Evolutionary conservation across 1,140 invertebrate species (phyloP).

Genomic region (Armadillidium nasatum): DNA sequence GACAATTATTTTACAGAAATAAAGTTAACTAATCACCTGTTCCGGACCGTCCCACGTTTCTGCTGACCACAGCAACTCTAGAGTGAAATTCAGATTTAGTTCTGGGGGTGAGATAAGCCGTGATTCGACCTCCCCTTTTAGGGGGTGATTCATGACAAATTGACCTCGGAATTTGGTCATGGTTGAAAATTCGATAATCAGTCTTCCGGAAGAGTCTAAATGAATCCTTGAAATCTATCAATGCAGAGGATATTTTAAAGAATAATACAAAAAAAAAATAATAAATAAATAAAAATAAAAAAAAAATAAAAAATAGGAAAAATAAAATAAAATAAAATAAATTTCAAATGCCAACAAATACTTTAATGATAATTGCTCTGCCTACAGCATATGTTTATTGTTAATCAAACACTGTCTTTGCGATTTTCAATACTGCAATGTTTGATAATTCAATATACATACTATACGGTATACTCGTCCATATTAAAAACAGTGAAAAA

Average conservation of each 20-base stretch:
- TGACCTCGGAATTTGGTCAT: slow-evolving; percentile 53
- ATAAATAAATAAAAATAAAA: no score
- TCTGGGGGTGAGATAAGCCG: slow-evolving; percentile 48
- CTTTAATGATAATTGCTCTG: neutral
- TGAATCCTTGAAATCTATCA: neutral
- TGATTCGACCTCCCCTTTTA: slow-evolving; percentile 45
- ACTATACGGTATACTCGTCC: no score
- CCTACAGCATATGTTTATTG: neutral
- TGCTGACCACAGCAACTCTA: slow-evolving; percentile 52
- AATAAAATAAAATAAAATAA: no score
- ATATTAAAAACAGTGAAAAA: no score
- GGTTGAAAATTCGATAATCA: slow-evolving; percentile 53
- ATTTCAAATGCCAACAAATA: no score
- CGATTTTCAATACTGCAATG: no score
- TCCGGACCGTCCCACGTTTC: slow-evolving; percentile 53
- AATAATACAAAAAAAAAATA: neutral
- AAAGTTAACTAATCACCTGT: slow-evolving; percentile 46
- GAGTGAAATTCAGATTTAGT: slow-evolving; percentile 49
- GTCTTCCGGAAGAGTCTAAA: slow-evolving; percentile 49
- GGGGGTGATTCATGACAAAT: slow-evolving; percentile 51
- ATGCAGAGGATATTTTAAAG: neutral
- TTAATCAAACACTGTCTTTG: neutral
- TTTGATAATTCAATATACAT: no score
- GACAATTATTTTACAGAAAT: neutral
- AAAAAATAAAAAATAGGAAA: no score